Evolutionary conservation across 2,888 invertebrate species (phyloP).

Genomic region (Scaptomyza polygonia): DNA sequence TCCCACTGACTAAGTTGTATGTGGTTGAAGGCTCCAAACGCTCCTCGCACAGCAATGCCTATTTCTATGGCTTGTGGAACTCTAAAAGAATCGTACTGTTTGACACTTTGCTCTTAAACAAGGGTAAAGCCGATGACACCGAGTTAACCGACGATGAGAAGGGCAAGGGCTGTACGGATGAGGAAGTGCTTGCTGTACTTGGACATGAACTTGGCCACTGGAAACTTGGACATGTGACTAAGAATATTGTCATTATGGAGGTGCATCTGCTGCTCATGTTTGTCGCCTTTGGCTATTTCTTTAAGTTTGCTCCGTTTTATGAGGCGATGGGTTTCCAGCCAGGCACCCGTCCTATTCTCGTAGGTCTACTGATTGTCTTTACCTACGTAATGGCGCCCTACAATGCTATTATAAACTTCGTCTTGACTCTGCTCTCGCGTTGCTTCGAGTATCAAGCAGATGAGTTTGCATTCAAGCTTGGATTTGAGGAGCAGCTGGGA

Average conservation of each 20-base stretch:
- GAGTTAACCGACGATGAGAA: conserved; percentile 82
- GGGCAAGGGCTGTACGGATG: conserved; percentile 91
- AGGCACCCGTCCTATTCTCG: conserved; percentile 92
- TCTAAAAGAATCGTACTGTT: conserved; percentile 98
- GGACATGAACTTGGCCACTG: conserved; percentile 99
- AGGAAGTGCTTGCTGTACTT: conserved; percentile 97
- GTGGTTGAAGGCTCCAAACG: conserved; percentile 99
- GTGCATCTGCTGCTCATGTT: conserved; percentile 89
- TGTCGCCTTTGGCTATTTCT: conserved; percentile 88
- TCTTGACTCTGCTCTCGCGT: conserved; percentile 93
- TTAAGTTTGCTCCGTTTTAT: conserved; percentile 91
- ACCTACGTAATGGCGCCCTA: conserved; percentile 97
- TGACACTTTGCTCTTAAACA: conserved; percentile 95
- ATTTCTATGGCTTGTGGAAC: conserved; percentile 98
- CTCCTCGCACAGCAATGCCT: conserved; percentile 99
- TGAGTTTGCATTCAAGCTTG: conserved; percentile 92
- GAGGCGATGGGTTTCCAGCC: conserved; percentile 94
- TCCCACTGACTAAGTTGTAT: conserved; percentile 96
- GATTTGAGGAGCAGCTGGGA: conserved; percentile 90
- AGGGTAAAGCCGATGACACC: conserved; percentile 85
- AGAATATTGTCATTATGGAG: conserved; percentile 93
- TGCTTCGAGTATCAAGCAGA: conserved; percentile 98
- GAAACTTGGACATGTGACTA: conserved; percentile 95
- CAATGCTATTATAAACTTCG: conserved; percentile 93
- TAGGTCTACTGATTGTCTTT: conserved; percentile 95